A percentile compares a stretch with the other conserved stretches of the same genome.
Conservation (phyloP, 2,888 invertebrate species). For the Elaeidobius kamerunicus region DNA sequence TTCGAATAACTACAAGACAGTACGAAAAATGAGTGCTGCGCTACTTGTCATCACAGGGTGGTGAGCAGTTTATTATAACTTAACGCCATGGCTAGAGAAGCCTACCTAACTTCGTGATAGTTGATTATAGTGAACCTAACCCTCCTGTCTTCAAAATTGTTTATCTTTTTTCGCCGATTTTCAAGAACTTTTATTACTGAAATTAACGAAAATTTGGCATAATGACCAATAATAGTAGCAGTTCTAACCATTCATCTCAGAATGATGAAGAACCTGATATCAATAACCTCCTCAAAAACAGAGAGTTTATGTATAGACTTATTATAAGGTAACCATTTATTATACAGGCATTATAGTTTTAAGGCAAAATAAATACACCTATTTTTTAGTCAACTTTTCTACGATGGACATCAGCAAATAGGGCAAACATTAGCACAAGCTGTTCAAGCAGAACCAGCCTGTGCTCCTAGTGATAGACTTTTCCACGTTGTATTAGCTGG, state of each 20-base stretch:
- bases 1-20: too few relatives aligned
- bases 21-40: too few relatives aligned
- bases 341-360: neutral
- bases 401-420: slow-evolving; percentile 94
- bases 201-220: too few relatives aligned
- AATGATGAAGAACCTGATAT: slow-evolving; percentile 60
- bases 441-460: slow-evolving; percentile 88
- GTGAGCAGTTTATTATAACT: too few relatives aligned
- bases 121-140: too few relatives aligned
- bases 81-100: too few relatives aligned
- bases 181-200: too few relatives aligned
- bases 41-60: too few relatives aligned
- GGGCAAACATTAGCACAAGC: slow-evolving; percentile 81
- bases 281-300: slow-evolving; percentile 79
- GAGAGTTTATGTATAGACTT: slow-evolving; percentile 84
- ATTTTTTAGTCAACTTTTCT: slow-evolving; percentile 83
- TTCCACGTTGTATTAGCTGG: slow-evolving; percentile 84
- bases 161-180: too few relatives aligned
- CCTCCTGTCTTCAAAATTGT: too few relatives aligned
- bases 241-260: slow-evolving; percentile 18
- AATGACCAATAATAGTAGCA: slow-evolving; percentile 32
- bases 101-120: too few relatives aligned
- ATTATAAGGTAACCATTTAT: slow-evolving; percentile 74
- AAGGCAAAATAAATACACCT: neutral
- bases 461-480: slow-evolving; percentile 93